Percentiles rank a stretch among this genome's conserved stretches.
Evolutionary conservation across 2,113 vertebrate genomes (phyloP).

Genomic region (Nesogale talazaci): DNA sequence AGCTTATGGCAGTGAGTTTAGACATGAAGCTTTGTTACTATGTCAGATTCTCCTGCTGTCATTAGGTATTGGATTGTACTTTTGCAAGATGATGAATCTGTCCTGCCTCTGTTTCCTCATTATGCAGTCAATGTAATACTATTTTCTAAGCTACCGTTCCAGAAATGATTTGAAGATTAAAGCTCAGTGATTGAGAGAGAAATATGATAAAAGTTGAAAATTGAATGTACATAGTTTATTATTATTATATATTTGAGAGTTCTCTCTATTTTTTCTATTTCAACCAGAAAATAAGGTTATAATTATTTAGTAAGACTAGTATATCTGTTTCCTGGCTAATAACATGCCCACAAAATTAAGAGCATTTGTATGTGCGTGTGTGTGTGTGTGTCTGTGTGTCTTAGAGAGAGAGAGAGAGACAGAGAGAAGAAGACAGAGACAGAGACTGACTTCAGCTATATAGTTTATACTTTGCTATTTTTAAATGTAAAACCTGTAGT

Average conservation of each 20-base stretch:
- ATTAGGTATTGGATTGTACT: constrained; percentile 48
- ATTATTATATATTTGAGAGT: background rate
- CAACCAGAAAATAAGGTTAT: background rate
- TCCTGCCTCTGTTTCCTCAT: constrained; percentile 41
- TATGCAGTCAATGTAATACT: background rate
- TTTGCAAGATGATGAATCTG: constrained; percentile 10
- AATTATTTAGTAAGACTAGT: background rate
- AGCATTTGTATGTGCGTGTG: background rate
- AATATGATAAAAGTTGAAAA: background rate
- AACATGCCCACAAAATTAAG: background rate
- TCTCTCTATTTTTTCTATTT: background rate
- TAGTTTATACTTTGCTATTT: background rate
- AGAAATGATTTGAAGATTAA: constrained; percentile 31
- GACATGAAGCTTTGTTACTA: background rate
- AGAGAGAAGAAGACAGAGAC: background rate
- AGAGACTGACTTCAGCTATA: background rate
- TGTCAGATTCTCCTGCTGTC: constrained; percentile 15
- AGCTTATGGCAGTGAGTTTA: no score
- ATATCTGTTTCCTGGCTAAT: background rate
- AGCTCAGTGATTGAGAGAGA: constrained; percentile 37
- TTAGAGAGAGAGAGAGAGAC: background rate
- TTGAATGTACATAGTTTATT: background rate
- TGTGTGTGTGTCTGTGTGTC: background rate
- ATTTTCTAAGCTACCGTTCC: constrained; percentile 41
- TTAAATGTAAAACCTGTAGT: background rate